Conservation (phyloP, 2,113 vertebrate species). For the Chionomys nivalis region DNA sequence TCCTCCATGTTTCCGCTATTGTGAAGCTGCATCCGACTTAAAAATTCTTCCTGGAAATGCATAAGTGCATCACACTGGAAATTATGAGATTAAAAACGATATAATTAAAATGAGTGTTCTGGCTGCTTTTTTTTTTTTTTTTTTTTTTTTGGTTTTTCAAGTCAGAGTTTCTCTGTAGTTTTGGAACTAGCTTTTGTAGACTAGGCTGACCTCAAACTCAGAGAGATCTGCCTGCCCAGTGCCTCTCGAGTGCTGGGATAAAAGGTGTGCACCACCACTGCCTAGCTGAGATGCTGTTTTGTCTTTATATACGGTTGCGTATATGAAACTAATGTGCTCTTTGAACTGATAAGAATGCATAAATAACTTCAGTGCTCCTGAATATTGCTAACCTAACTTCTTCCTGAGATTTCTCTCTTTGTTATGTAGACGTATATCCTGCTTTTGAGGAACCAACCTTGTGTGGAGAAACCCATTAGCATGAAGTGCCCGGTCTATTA, state of each 20-base stretch:
- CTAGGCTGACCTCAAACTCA: too few relatives aligned
- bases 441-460: not conserved
- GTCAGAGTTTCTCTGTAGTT: too few relatives aligned
- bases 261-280: accelerated
- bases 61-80: not conserved
- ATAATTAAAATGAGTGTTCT: not conserved
- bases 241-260: too few relatives aligned
- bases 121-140: not conserved
- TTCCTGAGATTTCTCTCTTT: not conserved
- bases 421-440: not conserved
- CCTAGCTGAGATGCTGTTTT: not conserved
- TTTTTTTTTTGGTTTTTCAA: too few relatives aligned
- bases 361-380: not conserved
- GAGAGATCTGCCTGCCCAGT: too few relatives aligned
- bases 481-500: not conserved
- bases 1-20: not conserved
- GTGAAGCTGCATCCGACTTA: not conserved
- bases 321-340: not conserved
- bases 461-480: not conserved
- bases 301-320: not conserved
- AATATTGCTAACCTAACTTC: not conserved
- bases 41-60: not conserved
- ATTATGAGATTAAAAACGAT: not conserved
- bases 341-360: not conserved
- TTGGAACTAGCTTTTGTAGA: too few relatives aligned